Evolutionary conservation across 1,140 invertebrate species (phyloP), one percentile per base, ranked within the genome.

Genomic region (Penaeus vannamei): DNA sequence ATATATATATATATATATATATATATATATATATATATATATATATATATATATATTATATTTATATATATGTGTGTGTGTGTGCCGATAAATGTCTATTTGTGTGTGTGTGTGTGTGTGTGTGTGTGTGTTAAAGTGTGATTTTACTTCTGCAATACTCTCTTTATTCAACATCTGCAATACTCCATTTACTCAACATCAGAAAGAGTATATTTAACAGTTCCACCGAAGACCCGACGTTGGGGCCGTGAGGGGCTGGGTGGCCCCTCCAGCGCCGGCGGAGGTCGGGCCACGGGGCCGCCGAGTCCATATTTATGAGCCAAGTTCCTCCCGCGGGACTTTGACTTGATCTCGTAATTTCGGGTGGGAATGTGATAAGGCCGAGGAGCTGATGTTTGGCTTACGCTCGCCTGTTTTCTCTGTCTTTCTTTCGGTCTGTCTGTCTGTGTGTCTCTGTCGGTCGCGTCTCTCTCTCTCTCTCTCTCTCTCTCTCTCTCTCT

Each of bases 311-410:
- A 64, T 84, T 66, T 84, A 84, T 84, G 82, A 26, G 61, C 19
- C 32, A 23, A 60, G 26, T n/a, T n/a, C 36, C 26, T 42, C 61
- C 62, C 62, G 14, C 23, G 82, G 82, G 82, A 84, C 61, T 32
- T n/a, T n/a, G 26, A 36, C 26, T 66, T 84, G 82, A 84, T 66
- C 60, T 84, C 82, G 82, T 84, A 22, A 84, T 84, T 66, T 62
- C 82, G 26, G 82, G 32, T 66, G 61, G 29, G 62, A 84, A 84
- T 62, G 61, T 42, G 82, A 84, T 66, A 84, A 84, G 46, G 60
- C 32, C 53, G 46, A 42, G 17, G 46, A 42, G 17, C 14, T 14
- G 5, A 17, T 59, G 0, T 19, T 26, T 12, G 10, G 3, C 8
- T 10, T 12, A 3, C 23, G 0, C 22, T n/a, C 20, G 53, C 42